phyloP scores from a whole-genome alignment of 2,888 invertebrate species.

The Frankliniella fusca region DNA sequence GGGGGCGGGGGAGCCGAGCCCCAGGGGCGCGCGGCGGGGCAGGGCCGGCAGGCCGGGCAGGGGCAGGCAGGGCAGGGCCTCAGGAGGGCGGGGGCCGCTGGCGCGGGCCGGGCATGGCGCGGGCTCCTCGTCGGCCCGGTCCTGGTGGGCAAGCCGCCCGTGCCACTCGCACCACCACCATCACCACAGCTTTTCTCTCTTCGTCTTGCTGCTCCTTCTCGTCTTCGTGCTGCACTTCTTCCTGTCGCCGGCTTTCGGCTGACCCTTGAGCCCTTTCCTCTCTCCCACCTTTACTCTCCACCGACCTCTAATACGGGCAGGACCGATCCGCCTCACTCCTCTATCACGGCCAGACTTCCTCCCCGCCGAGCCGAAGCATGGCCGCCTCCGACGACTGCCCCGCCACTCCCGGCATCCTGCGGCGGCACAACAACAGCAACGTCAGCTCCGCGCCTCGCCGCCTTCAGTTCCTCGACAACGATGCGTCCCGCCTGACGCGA shows the following conservation, averaged over 20 bases:
- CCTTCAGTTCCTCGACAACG: neutral
- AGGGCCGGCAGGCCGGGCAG: neutral
- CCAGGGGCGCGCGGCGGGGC: neutral
- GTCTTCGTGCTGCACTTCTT: slow-evolving; percentile 22
- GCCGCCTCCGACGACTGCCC: slow-evolving; percentile 8
- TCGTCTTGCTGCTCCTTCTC: neutral
- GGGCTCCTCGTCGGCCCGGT: neutral
- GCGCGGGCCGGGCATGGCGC: neutral
- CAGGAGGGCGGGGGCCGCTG: neutral
- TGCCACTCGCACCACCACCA: slow-evolving; percentile 11
- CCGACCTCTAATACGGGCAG: too few relatives aligned
- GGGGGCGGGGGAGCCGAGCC: neutral
- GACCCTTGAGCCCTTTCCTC: neutral
- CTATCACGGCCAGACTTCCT: neutral
- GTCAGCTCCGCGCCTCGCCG: neutral
- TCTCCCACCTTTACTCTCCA: too few relatives aligned
- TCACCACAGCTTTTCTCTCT: slow-evolving; percentile 10
- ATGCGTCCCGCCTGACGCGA: neutral
- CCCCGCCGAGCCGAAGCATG: neutral
- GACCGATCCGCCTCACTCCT: neutral
- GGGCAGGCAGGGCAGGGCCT: too few relatives aligned
- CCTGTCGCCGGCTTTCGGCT: neutral
- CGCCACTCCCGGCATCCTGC: slow-evolving; percentile 9
- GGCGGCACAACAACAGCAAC: neutral
- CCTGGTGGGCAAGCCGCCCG: neutral